Percentiles rank a stretch among this genome's conserved stretches.
Evolutionary conservation across 1,140 invertebrate genomes (phyloP).

Genomic region (Brachionus rubens): DNA sequence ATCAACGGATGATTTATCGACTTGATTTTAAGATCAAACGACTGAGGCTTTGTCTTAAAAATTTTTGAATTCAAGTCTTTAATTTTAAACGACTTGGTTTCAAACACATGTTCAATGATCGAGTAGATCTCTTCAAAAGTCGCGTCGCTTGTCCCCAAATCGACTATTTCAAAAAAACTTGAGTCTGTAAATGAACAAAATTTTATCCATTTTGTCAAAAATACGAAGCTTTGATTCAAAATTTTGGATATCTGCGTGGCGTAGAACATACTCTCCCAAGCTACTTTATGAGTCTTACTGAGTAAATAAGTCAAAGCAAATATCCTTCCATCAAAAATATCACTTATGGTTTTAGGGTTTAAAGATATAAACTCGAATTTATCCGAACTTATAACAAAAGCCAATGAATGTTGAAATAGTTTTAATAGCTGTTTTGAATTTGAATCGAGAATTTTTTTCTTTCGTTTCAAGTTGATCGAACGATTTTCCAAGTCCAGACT

Average conservation of each 20-base stretch:
- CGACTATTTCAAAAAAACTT: background rate
- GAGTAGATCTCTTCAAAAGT: background rate
- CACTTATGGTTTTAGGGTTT: background rate
- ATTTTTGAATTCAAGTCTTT: constrained; percentile 1
- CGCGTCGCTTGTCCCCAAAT: background rate
- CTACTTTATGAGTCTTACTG: background rate
- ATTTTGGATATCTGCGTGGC: background rate
- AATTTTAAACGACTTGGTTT: background rate
- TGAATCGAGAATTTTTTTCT: background rate
- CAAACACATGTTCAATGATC: background rate
- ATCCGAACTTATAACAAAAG: background rate
- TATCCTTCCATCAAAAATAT: constrained; percentile 19
- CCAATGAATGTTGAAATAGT: background rate
- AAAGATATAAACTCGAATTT: background rate
- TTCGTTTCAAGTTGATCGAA: background rate
- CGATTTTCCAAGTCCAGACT: background rate
- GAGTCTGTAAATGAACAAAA: no score
- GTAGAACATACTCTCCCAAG: background rate
- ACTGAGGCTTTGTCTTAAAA: constrained; percentile 8
- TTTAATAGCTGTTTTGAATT: background rate
- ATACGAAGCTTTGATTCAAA: background rate
- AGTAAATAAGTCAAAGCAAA: background rate
- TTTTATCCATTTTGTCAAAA: background rate
- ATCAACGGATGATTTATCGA: background rate
- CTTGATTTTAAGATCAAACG: background rate